Evolutionary conservation across 1,140 invertebrate species (phyloP).

Genomic region (Chymomyza costata): DNA sequence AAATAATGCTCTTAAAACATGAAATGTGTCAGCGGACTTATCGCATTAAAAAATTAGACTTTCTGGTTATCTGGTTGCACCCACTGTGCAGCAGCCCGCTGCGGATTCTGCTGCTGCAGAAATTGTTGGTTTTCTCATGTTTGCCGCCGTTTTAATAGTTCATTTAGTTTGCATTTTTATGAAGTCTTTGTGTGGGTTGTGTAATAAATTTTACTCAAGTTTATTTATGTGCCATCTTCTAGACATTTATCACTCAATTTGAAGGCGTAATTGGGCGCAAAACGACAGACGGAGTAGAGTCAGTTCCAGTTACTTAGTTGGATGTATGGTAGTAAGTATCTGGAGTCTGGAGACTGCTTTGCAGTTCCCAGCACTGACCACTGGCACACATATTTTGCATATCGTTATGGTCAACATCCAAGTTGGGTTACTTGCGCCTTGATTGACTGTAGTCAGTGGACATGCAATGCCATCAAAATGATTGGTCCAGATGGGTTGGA

Average conservation of each 20-base stretch:
- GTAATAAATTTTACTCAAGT: slow-evolving; percentile 72
- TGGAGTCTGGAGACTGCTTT: slow-evolving; percentile 19
- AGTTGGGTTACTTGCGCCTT: too few relatives aligned
- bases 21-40: too few relatives aligned
- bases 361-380: slow-evolving; percentile 23
- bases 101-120: background rate
- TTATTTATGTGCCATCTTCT: slow-evolving; percentile 67
- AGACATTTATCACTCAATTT: slow-evolving; percentile 74
- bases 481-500: too few relatives aligned
- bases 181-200: slow-evolving; percentile 71
- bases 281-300: slow-evolving; percentile 42
- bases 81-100: background rate
- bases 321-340: background rate
- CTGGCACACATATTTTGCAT: slow-evolving; percentile 65
- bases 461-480: too few relatives aligned
- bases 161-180: slow-evolving; percentile 74
- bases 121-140: slow-evolving; percentile 58
- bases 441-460: too few relatives aligned
- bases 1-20: too few relatives aligned
- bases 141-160: slow-evolving; percentile 66
- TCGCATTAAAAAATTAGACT: too few relatives aligned
- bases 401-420: slow-evolving; percentile 66
- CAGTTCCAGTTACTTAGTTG: too few relatives aligned
- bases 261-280: slow-evolving; percentile 71
- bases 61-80: background rate